phyloP scores from a whole-genome alignment of 2,113 vertebrate genomes.

The Oryzias woworae region DNA sequence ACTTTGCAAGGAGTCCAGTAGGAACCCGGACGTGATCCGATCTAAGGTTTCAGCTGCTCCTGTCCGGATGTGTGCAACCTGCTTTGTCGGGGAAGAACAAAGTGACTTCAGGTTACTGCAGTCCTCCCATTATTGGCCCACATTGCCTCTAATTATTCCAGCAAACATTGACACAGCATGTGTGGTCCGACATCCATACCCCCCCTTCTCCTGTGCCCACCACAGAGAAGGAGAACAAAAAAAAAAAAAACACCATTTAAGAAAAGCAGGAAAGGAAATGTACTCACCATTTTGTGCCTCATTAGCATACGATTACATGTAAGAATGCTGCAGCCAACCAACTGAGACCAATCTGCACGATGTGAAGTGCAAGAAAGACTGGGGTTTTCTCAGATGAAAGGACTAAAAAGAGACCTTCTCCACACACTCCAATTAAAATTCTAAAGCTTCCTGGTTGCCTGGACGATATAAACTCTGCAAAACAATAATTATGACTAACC shows the following conservation, averaged over 20 bases:
- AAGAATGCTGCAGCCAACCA: background rate
- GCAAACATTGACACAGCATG: constrained; percentile 76
- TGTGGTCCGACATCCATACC: constrained; percentile 73
- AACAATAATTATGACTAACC: constrained; percentile 68
- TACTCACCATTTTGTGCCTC: constrained; percentile 18
- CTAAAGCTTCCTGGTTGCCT: constrained; percentile 54
- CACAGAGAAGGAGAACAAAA: constrained; percentile 18
- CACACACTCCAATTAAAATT: constrained; percentile 61
- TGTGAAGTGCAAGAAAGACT: constrained; percentile 13
- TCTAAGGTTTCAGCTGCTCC: constrained; percentile 52
- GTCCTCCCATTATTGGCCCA: constrained; percentile 67
- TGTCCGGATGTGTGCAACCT: constrained; percentile 4
- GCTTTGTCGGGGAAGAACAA: constrained; percentile 62
- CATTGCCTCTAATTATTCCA: constrained; percentile 75
- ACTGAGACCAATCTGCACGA: constrained; percentile 6
- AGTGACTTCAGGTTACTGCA: constrained; percentile 73
- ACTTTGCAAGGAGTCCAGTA: too few species aligned
- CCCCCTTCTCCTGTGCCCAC: constrained; percentile 25
- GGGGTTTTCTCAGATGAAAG: constrained; percentile 27
- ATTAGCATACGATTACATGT: background rate
- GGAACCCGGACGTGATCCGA: background rate
- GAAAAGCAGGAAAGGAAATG: constrained; percentile 22
- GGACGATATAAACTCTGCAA: constrained; percentile 56
- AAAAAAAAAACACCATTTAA: background rate
- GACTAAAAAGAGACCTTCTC: constrained; percentile 35